These are phyloP conservation scores for Oxyteleia sp. DNA, from an alignment of 2,888 invertebrate genomes.

Conservation along the genomic window DNA sequence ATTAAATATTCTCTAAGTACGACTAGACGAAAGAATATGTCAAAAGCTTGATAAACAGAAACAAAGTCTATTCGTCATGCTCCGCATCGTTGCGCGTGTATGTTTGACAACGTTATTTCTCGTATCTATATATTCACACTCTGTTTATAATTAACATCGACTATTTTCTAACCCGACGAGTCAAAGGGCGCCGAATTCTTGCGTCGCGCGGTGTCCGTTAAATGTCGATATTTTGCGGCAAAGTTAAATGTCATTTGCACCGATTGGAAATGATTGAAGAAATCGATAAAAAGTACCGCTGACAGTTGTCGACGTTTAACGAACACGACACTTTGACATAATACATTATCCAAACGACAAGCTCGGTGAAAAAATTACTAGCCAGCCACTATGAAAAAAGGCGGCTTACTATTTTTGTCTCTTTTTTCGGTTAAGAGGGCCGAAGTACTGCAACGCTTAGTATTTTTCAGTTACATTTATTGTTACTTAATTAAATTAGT, in stretches of 20 bases:
- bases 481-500: too few species aligned
- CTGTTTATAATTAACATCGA: constrained; percentile 74
- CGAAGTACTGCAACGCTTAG: too few species aligned
- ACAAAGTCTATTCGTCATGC: constrained; percentile 55
- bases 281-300: neutral
- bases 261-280: neutral
- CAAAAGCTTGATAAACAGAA: constrained; percentile 66
- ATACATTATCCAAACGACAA: constrained; percentile 29
- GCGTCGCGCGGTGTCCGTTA: constrained; percentile 5
- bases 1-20: constrained; percentile 75
- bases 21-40: constrained; percentile 81
- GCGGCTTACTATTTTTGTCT: neutral
- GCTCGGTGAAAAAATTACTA: constrained; percentile 39
- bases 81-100: constrained; percentile 7
- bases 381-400: constrained; percentile 5
- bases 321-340: constrained; percentile 24
- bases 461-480: too few species aligned
- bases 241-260: constrained; percentile 6
- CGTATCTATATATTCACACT: constrained; percentile 70
- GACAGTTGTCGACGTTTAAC: constrained; percentile 10
- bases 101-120: constrained; percentile 50
- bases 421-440: constrained; percentile 6
- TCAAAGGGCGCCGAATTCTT: constrained; percentile 49
- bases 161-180: constrained; percentile 77
- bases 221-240: constrained; percentile 30